Percentiles rank a stretch among this genome's conserved stretches.
Evolutionary conservation across 2,888 invertebrate species (phyloP).

Genomic region (Leptinotarsa rubiginosa): DNA sequence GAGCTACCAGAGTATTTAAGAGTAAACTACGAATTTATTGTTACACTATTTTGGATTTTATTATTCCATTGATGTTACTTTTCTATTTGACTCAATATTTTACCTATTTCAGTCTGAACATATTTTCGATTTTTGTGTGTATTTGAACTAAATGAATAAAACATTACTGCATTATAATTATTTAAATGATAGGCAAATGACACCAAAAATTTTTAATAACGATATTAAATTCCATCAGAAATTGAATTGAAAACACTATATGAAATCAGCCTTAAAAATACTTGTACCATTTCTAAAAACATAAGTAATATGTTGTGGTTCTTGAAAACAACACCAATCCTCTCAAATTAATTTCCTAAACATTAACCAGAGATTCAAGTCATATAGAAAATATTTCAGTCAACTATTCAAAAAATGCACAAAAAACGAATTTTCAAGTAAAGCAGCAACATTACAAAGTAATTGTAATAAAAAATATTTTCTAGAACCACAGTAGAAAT

Average conservation of each 20-base stretch:
- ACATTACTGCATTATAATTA: no score
- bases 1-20: neutral
- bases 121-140: no score
- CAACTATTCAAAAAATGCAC: no score
- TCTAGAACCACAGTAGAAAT: slow-evolving; percentile 2
- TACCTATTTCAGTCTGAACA: no score
- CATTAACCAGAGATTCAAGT: no score
- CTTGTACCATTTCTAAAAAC: slow-evolving; percentile 20
- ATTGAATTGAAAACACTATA: slow-evolving; percentile 11
- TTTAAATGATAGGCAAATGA: neutral
- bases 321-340: neutral
- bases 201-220: slow-evolving; percentile 17
- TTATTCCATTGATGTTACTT: neutral
- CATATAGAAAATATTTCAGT: no score
- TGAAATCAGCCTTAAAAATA: slow-evolving; percentile 40
- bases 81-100: neutral
- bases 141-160: no score
- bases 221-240: slow-evolving; percentile 19
- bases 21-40: neutral
- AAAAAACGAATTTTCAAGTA: no score
- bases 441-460: no score
- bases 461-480: neutral
- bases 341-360: neutral
- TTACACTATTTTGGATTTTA: neutral
- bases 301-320: slow-evolving; percentile 2